Conservation (phyloP, 2,888 invertebrate species). For the Disparrhopalites patrizii region DNA sequence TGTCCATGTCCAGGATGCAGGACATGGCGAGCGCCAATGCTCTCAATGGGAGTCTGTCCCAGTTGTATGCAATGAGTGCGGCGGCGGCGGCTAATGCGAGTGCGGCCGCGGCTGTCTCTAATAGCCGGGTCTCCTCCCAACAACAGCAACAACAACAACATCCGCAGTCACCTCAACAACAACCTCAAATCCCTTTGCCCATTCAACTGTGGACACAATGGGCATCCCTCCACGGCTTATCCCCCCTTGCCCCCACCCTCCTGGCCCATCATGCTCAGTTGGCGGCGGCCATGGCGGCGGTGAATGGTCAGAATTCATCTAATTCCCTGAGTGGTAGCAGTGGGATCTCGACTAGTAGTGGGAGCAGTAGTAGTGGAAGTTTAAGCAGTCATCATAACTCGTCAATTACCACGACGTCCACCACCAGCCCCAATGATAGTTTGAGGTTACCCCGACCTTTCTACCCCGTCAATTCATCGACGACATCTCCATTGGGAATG, state of each 20-base stretch:
- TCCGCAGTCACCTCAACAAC: conserved; percentile 23
- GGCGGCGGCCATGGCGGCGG: conserved; percentile 54
- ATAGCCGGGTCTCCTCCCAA: conserved; percentile 32
- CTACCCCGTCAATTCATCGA: conserved; percentile 46
- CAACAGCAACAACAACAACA: conserved; percentile 30
- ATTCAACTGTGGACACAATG: conserved; percentile 66
- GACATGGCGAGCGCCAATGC: conserved; percentile 53
- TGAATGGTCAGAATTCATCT: conserved; percentile 31
- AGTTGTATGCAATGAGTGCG: conserved; percentile 47
- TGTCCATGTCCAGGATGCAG: conserved; percentile 50
- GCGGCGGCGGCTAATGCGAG: conserved; percentile 40
- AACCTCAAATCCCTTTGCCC: conserved; percentile 50
- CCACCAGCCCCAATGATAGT: conserved; percentile 20
- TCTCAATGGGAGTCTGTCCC: conserved; percentile 46
- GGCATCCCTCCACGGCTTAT: conserved; percentile 58
- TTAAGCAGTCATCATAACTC: conserved; percentile 25
- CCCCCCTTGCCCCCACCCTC: conserved; percentile 58
- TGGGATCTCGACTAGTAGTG: conserved; percentile 26
- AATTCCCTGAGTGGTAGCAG: conserved; percentile 40
- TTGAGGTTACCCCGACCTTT: conserved; percentile 48
- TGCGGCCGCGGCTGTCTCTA: conserved; percentile 33
- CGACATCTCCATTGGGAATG: conserved; percentile 52
- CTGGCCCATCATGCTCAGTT: conserved; percentile 63
- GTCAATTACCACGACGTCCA: conserved; percentile 20
- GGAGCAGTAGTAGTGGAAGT: conserved; percentile 36